A percentile compares a stretch with the other conserved stretches of the same genome.
phyloP scores from a whole-genome alignment of 2,113 vertebrate species.

The Climacteris rufus region DNA sequence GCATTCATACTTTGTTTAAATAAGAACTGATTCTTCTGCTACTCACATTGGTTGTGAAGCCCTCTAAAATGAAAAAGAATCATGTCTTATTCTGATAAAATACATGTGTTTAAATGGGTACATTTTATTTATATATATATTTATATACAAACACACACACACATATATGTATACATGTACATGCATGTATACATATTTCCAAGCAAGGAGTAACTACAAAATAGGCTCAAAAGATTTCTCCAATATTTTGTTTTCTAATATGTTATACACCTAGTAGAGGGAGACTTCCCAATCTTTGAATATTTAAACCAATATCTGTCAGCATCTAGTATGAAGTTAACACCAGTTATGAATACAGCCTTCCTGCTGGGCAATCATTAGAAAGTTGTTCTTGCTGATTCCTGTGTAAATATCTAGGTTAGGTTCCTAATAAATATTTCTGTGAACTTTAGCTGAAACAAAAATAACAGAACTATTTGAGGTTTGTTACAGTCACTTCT shows the following conservation, averaged over 20 bases:
- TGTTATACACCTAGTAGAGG: background rate
- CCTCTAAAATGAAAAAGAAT: background rate
- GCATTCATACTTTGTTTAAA: background rate
- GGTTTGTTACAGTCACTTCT: constrained; percentile 28
- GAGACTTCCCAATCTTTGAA: background rate
- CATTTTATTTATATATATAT: background rate
- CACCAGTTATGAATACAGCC: background rate
- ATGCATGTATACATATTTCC: background rate
- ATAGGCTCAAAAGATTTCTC: background rate
- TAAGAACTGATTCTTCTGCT: background rate
- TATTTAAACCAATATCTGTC: background rate
- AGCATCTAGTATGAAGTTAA: background rate
- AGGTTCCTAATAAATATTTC: constrained; percentile 21
- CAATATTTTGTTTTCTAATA: background rate
- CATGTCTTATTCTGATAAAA: background rate
- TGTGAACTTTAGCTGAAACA: constrained; percentile 51
- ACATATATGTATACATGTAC: too few species aligned
- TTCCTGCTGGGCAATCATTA: background rate
- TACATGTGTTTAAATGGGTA: background rate
- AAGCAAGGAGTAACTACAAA: background rate
- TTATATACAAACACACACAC: background rate
- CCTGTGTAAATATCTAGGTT: constrained; percentile 24
- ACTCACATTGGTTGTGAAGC: background rate
- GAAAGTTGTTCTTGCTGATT: constrained; percentile 20
- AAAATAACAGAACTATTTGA: constrained; percentile 61